Base-by-base conservation (phyloP, 2,797 vertebrate species). In the Eulemur albifrons region DNA sequence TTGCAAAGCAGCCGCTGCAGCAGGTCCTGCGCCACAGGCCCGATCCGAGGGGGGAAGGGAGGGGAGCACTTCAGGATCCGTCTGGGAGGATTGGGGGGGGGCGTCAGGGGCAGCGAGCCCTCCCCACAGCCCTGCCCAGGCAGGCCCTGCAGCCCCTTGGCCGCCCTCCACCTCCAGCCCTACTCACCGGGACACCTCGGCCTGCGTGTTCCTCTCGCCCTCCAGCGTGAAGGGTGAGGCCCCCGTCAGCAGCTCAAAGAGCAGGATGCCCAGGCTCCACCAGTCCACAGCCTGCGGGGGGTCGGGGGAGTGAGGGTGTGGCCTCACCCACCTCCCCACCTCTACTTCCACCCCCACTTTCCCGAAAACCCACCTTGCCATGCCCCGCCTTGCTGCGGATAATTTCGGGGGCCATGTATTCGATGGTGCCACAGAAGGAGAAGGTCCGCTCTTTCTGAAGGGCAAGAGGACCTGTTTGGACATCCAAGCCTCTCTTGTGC, bases 341-440 rank as follows among this genome's bases (percentile, higher is more conserved):
- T 10, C 30, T 11, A 4, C 32, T 17, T 0, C 67, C 25, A 5
- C 30, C n/a, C 54, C 48, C 23, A 1, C 1, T 35, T 10, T 35
- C 35, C 13, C 9, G 1, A 17, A 40, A 7, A 48, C 97, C 98
- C 96, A 99, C 99, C 99, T 99, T 99, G 97, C 99, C 99, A 0
- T 99, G 99, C 1, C 99, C 99, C 0, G 99, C 65, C 97, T 99
- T 99, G 90, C 99, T 99, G 92, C 99, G 98, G 96, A 99, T 99
- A 96, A 99, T 99, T 97, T 99, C 99, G 0, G 99, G 99, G n/a
- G 99, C 99, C 99, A 99, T 99, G 98, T 99, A 99, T 97, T 99
- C 99, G 0, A 99, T 99, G 67, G 99, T 99, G 91, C 99, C 99
- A 63, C 99, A 99, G 98, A 99, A 99, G 2, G 99, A 99, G 98